A percentile compares a stretch with the other conserved stretches of the same genome.
Conservation (phyloP, 2,113 vertebrate species). For the Cathartes aura region DNA sequence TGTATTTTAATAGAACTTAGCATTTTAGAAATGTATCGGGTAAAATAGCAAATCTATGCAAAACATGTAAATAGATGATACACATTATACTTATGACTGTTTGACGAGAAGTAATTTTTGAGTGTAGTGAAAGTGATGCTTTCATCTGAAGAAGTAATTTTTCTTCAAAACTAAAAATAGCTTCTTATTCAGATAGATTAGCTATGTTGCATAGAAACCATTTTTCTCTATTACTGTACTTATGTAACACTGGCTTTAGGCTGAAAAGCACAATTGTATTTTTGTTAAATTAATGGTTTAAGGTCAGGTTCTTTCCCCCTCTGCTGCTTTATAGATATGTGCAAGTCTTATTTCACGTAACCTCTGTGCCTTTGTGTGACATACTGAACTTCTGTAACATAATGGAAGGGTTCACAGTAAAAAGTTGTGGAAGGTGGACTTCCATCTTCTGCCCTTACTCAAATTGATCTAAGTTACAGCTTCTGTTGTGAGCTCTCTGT, state of each 20-base stretch:
- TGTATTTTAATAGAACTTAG: neutral
- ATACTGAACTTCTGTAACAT: neutral
- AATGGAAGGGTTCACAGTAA: neutral
- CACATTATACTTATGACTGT: neutral
- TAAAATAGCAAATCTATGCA: neutral
- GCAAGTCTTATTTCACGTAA: neutral
- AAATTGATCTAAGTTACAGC: neutral
- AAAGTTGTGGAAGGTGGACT: neutral
- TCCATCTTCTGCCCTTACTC: neutral
- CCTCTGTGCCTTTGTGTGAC: neutral
- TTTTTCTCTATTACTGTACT: conserved; percentile 57
- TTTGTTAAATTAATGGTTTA: conserved; percentile 33
- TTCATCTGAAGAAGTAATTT: conserved; percentile 58
- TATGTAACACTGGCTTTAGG: conserved; percentile 50
- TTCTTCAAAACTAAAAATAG: conserved; percentile 71
- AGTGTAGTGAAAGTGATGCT: conserved; percentile 16
- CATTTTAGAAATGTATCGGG: neutral
- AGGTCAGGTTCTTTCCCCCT: conserved; percentile 1
- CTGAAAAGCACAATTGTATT: neutral
- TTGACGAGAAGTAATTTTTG: conserved; percentile 16
- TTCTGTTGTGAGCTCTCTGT: neutral
- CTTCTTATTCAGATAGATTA: conserved; percentile 48
- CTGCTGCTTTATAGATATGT: neutral
- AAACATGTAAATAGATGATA: neutral
- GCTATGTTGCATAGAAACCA: conserved; percentile 51